These are phyloP conservation scores for Octopus sinensis DNA, from an alignment of 1,140 invertebrate genomes.

Conservation along the genomic window DNA sequence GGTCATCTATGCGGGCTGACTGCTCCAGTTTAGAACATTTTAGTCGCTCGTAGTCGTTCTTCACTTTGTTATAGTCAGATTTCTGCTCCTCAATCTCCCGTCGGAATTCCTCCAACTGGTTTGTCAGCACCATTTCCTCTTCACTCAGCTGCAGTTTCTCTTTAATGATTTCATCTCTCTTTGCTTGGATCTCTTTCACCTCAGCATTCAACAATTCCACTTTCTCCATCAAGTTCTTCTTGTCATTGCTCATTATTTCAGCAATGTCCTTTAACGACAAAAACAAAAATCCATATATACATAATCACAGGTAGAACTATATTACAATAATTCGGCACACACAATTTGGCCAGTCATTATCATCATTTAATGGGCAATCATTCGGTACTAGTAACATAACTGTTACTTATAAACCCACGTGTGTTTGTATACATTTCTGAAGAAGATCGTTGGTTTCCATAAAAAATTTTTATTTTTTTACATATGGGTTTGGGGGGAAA, in stretches of 20 bases:
- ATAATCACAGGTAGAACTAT: not conserved
- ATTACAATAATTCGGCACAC: too few species aligned
- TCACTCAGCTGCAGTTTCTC: constrained; percentile 38
- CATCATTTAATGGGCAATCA: too few species aligned
- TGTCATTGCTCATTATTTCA: constrained; percentile 42
- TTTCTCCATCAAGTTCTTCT: constrained; percentile 38
- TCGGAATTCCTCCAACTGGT: constrained; percentile 31
- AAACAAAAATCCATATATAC: constrained; percentile 12
- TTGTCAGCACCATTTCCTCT: constrained; percentile 38
- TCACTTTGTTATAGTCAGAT: constrained; percentile 26
- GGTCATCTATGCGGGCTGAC: constrained; percentile 24
- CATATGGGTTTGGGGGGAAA: too few species aligned
- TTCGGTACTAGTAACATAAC: too few species aligned
- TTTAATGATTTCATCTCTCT: constrained; percentile 42
- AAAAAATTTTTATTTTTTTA: too few species aligned
- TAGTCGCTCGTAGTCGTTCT: constrained; percentile 30
- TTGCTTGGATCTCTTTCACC: constrained; percentile 32
- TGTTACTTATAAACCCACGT: too few species aligned
- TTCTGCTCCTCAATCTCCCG: constrained; percentile 32
- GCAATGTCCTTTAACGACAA: constrained; percentile 32
- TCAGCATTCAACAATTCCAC: constrained; percentile 40
- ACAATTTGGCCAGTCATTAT: too few species aligned
- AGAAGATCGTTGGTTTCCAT: too few species aligned
- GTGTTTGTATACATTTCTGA: too few species aligned
- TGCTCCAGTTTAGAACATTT: constrained; percentile 13